phyloP scores from a whole-genome alignment of 2,888 invertebrate species.

The Mythimna vitellina region DNA sequence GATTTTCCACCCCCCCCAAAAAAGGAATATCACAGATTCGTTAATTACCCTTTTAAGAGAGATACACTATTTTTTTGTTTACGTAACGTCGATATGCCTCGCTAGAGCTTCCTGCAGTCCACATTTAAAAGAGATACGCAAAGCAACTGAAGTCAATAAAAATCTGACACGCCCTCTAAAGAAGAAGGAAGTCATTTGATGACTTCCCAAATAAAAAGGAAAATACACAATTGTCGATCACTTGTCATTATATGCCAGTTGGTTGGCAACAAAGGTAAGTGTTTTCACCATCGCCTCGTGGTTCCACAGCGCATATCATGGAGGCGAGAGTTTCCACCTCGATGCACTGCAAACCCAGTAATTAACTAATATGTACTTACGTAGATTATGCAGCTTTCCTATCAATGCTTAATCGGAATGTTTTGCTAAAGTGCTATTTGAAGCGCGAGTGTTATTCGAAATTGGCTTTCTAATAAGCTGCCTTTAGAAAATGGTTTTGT shows the following conservation, averaged over 20 bases:
- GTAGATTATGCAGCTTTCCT: slow-evolving; percentile 67
- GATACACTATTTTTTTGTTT: no score
- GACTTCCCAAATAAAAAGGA: background rate
- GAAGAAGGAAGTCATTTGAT: background rate
- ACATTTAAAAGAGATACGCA: no score
- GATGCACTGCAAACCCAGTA: slow-evolving; percentile 73
- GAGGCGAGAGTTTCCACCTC: slow-evolving; percentile 79
- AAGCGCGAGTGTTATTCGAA: slow-evolving; percentile 33
- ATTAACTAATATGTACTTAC: slow-evolving; percentile 66
- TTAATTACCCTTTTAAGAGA: no score
- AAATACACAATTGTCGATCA: slow-evolving; percentile 1
- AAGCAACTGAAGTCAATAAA: no score
- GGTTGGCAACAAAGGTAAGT: slow-evolving; percentile 62
- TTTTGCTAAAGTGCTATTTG: slow-evolving; percentile 39
- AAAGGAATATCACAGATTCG: no score
- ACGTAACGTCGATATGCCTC: no score
- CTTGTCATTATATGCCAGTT: slow-evolving; percentile 28
- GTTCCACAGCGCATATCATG: slow-evolving; percentile 60
- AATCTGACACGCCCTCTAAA: no score
- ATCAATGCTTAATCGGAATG: slow-evolving; percentile 58
- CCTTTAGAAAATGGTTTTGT: background rate
- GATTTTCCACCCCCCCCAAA: no score
- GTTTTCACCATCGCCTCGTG: slow-evolving; percentile 78
- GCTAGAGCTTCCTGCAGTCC: no score
- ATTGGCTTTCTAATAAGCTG: slow-evolving; percentile 29